Evolutionary conservation across 2,113 vertebrate genomes (phyloP), one percentile per base, ranked within the genome.

Genomic region (Abramis brama): DNA sequence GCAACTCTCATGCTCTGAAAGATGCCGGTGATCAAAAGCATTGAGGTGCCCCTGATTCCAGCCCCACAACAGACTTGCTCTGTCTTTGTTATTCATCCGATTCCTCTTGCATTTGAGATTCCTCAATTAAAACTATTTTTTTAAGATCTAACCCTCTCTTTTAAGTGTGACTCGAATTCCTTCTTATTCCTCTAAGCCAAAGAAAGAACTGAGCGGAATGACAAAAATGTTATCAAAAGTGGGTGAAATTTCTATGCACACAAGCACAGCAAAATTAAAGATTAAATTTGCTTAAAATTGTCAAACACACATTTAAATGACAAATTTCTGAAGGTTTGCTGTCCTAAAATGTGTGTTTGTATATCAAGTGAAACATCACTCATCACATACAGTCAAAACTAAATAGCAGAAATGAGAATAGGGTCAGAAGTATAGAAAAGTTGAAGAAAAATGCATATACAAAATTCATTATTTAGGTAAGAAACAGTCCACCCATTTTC

Each of bases 101-200:
- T 79, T 86, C 71, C 39, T 78, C 79, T 62, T 27, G 30, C 74
- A 73, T 88, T 79, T 55, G 12, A 57, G 78, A 82, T 50, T 82
- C 83, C 62, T 82, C 82, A 87, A 64, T 89, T 83, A 85, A 87
- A 87, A 77, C 66, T 50, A 82, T 83, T 86, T 80, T 83, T 87
- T 79, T 30, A 30, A 73, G 30, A 39, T 82, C 83, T 76, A 79
- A 64, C 17, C 10, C 71, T 62, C 66, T 33, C 85, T 78, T 86
- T 88, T 60, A 88, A 82, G 83, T 82, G 79, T 73, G 78, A 85
- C 78, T 82, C 2, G 5, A 73, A 75, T 71, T 62, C 25, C 25
- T 47, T 87, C 62, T 45, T 78, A 45, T 73, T 76, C 78, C 79
- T 84, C 8, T 57, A 66, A 82, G 74, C 39, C 59, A 52, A 13